Evolutionary conservation across 2,888 invertebrate species (phyloP), one percentile per base, ranked within the genome.

Genomic region (Leptopilina drosophilae): DNA sequence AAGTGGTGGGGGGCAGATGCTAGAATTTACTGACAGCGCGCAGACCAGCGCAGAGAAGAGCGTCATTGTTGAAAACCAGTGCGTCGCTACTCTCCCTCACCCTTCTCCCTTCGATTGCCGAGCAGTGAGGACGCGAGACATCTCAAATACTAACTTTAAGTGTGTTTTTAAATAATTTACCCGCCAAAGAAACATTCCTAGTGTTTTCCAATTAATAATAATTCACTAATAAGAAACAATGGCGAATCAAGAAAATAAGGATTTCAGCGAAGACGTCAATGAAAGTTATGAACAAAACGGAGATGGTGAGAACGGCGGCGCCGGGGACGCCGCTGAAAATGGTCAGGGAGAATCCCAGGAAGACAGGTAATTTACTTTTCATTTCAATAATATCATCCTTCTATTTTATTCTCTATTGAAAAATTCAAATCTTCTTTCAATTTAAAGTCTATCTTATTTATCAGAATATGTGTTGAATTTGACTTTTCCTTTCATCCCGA

Each of bases 281-380:
- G 82, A 84, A 65, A 80, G 76, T 59, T 84, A 81, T 49, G 83
- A 84, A 26, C 95, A 95, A 92, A 93, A 93, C 89, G 91, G 92
- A 84, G 91, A 92, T 75, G 92, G 93, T 81, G 94, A 94, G 91
- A 95, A 95, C 90, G 94, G 94, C 89, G 95, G 94, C 89, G 95
- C 95, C 87, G 95, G 95, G 91, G 95, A 94, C 90, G 94, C 94
- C 88, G 94, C 94, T 88, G 95, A 96, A 91, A 94, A 95, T 92
- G 95, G 95, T 85, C 91, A 90, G 86, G 62, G 62, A 33, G 92
- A 92, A 78, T 89, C 90, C 53, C 91, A 92, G 82, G 92, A 92
- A 84, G 92, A 91, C 88, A 91, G 91, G 92, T 92, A 91, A 90
- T 76, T 67, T 79, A 78, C 80, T 83, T 83, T 79, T 84, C 83